Conservation (phyloP, 2,888 invertebrate genomes). For the Hemistola chrysoprasaria region DNA sequence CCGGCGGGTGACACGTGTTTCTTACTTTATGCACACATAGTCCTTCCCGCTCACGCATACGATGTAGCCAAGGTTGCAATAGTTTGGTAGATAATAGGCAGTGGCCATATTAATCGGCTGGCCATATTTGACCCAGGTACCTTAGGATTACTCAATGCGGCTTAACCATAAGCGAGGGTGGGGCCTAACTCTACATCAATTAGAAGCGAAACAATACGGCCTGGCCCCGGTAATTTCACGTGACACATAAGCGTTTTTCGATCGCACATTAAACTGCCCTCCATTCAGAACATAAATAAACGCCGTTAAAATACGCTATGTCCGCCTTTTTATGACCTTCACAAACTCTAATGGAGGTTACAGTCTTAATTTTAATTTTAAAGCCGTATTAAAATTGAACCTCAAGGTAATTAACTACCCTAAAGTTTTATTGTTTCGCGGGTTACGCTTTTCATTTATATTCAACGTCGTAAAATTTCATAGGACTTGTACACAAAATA, state of each 20-base stretch:
- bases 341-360: conserved; percentile 19
- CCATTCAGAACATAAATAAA: conserved; percentile 45
- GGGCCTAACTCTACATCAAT: conserved; percentile 40
- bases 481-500: not conserved
- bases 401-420: conserved; percentile 17
- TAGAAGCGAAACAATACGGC: conserved; percentile 42
- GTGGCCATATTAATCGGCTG: conserved; percentile 5
- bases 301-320: conserved; percentile 38
- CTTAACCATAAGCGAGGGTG: conserved; percentile 17
- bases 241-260: conserved; percentile 54
- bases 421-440: conserved; percentile 20
- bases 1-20: too few species aligned
- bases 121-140: conserved; percentile 14
- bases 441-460: conserved; percentile 17
- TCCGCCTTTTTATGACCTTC: conserved; percentile 39
- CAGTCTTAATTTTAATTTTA: conserved; percentile 27
- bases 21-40: too few species aligned
- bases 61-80: too few species aligned
- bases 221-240: conserved; percentile 41
- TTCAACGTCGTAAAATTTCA: conserved; percentile 13
- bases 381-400: conserved; percentile 16
- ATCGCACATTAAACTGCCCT: conserved; percentile 42
- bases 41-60: too few species aligned
- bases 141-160: conserved; percentile 27
- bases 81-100: too few species aligned